A percentile compares a stretch with the other conserved stretches of the same genome.
phyloP scores from a whole-genome alignment of 2,888 invertebrate genomes.

The Caenorhabditis sp. region DNA sequence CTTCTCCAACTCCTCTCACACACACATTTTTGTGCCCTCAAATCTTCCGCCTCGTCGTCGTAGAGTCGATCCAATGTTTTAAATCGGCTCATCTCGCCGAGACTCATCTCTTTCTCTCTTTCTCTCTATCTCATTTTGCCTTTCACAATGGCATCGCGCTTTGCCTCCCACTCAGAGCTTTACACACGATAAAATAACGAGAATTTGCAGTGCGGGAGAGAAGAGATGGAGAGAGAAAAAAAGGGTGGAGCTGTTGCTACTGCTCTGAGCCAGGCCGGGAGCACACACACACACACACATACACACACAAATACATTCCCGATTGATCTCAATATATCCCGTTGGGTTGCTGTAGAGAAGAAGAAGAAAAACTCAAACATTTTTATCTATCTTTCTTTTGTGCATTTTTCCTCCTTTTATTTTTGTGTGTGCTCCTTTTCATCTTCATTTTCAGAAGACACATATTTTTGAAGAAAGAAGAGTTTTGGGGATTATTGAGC shows the following conservation, averaged over 20 bases:
- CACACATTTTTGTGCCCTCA: background rate
- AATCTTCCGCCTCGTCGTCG: background rate
- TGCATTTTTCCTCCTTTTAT: background rate
- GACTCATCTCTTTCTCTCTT: no score
- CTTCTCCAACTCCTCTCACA: no score
- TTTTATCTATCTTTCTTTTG: background rate
- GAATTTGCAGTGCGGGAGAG: background rate
- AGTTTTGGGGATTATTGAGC: background rate
- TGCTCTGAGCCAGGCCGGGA: background rate
- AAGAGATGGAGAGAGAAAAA: background rate
- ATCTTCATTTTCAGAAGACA: background rate
- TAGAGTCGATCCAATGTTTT: background rate
- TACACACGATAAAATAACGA: background rate
- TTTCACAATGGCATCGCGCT: background rate
- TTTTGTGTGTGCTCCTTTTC: background rate
- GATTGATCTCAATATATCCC: background rate
- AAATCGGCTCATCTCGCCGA: background rate
- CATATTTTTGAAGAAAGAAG: background rate
- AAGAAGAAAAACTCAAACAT: background rate
- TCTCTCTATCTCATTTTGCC: no score
- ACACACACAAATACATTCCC: background rate
- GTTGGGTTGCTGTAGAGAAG: background rate
- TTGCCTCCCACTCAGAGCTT: background rate
- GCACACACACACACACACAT: background rate
- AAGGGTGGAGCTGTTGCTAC: background rate